These are phyloP conservation scores for Poeciliopsis presidionis DNA, from an alignment of 2,797 vertebrate genomes.

Conservation along the genomic window DNA sequence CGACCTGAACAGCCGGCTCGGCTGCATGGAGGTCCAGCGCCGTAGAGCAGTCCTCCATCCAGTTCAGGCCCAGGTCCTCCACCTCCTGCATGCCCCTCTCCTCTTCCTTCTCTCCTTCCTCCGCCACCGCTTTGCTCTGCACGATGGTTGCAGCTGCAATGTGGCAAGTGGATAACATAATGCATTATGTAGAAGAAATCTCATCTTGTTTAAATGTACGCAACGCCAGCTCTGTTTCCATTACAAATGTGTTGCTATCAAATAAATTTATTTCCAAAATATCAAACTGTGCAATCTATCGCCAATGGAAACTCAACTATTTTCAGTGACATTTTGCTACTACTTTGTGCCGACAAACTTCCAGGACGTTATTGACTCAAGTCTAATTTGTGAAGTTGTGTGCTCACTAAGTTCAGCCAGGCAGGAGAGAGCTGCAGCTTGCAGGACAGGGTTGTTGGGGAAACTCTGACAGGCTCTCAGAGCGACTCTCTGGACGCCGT, in stretches of 20 bases:
- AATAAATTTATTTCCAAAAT: too few relatives aligned
- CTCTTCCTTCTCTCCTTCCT: conserved; percentile 79
- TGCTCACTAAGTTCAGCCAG: conserved; percentile 92
- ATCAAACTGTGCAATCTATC: too few relatives aligned
- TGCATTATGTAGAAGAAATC: too few relatives aligned
- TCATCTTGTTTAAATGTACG: too few relatives aligned
- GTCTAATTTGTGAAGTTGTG: conserved; percentile 3
- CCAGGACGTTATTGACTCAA: neutral
- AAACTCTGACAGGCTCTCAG: conserved; percentile 85
- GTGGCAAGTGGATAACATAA: neutral
- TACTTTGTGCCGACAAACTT: neutral
- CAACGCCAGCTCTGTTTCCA: too few relatives aligned
- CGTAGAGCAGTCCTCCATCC: conserved; percentile 88
- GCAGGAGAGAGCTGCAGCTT: conserved; percentile 87
- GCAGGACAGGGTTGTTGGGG: conserved; percentile 83
- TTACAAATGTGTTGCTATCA: neutral
- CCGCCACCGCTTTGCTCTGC: conserved; percentile 85
- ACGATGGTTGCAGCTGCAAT: conserved; percentile 90
- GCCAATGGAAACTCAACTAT: neutral
- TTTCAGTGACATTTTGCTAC: neutral
- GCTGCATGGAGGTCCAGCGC: conserved; percentile 88
- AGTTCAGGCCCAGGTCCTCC: conserved; percentile 78
- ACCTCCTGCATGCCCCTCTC: conserved; percentile 71
- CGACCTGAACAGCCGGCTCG: conserved; percentile 87
- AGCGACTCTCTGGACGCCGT: conserved; percentile 88